Conservation (phyloP, 2,113 vertebrate genomes). For the Rhea pennata region DNA sequence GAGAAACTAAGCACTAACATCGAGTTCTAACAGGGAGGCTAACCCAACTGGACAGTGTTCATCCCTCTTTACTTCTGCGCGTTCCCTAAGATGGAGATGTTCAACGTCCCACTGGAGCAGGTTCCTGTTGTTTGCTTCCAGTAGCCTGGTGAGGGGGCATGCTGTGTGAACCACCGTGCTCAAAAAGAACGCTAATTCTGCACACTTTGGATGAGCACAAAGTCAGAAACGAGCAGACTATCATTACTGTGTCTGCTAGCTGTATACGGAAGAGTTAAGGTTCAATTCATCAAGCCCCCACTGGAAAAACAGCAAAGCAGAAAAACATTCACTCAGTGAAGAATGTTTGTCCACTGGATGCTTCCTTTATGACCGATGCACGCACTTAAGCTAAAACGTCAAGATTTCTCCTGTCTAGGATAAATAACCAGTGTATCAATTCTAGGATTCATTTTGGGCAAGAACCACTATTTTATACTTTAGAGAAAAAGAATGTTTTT, state of each 20-base stretch:
- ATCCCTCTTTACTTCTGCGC: neutral
- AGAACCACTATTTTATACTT: accelerated
- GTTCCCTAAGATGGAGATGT: neutral
- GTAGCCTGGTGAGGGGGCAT: accelerated
- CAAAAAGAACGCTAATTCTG: accelerated
- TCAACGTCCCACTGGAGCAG: accelerated
- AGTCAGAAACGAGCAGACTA: neutral
- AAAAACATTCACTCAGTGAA: neutral
- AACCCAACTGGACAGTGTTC: accelerated
- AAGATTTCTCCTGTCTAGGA: neutral
- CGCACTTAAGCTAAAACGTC: neutral
- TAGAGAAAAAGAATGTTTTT: accelerated
- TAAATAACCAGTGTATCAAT: neutral
- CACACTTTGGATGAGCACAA: neutral
- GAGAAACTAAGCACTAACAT: neutral
- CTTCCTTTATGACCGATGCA: accelerated
- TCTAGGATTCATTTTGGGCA: neutral
- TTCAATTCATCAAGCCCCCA: neutral
- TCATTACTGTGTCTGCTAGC: accelerated
- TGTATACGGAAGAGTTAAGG: neutral
- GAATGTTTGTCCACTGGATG: neutral
- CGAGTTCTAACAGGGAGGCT: neutral
- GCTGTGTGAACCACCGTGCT: accelerated
- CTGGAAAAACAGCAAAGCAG: neutral
- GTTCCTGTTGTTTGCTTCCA: accelerated